These are phyloP conservation scores for Orestias chungarensis DNA, from an alignment of 2,797 vertebrate genomes.

Conservation along the genomic window DNA sequence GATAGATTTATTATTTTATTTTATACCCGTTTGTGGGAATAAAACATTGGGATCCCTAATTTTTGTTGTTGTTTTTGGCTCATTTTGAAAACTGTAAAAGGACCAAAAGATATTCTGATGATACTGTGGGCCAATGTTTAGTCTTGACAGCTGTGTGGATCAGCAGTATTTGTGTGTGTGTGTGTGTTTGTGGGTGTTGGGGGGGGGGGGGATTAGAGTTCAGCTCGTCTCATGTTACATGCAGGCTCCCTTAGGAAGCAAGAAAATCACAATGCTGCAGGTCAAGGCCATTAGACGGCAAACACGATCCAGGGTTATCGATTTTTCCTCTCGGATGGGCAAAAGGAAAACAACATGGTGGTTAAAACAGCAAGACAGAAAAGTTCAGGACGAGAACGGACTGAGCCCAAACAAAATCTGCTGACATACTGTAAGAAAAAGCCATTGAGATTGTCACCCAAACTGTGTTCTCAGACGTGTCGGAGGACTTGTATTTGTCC, in stretches of 20 bases:
- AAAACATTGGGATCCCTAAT: no score
- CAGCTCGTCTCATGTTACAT: conserved; percentile 69
- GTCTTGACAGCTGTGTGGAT: conserved; percentile 34
- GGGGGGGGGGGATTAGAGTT: conserved; percentile 23
- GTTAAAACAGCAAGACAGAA: conserved; percentile 48
- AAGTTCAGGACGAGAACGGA: conserved; percentile 20
- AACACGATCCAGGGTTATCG: conserved; percentile 78
- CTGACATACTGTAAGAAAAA: conserved; percentile 11
- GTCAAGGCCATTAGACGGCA: conserved; percentile 70
- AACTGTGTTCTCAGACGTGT: conserved; percentile 15
- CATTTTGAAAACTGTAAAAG: background rate
- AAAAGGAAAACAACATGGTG: conserved; percentile 18
- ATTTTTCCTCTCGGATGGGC: conserved; percentile 66
- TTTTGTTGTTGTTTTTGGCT: background rate
- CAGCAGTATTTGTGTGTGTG: conserved; percentile 43
- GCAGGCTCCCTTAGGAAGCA: conserved; percentile 64
- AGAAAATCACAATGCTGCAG: conserved; percentile 50
- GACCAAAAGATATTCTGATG: conserved; percentile 11
- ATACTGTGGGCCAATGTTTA: conserved; percentile 31
- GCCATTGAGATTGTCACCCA: conserved; percentile 4
- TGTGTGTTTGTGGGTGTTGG: no score
- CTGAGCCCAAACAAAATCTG: background rate
- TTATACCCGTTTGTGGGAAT: no score
- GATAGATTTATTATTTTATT: no score
- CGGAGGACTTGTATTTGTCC: conserved; percentile 23